These are phyloP conservation scores for Hemicordylus capensis DNA, from an alignment of 2,113 vertebrate species.

Conservation along the genomic window DNA sequence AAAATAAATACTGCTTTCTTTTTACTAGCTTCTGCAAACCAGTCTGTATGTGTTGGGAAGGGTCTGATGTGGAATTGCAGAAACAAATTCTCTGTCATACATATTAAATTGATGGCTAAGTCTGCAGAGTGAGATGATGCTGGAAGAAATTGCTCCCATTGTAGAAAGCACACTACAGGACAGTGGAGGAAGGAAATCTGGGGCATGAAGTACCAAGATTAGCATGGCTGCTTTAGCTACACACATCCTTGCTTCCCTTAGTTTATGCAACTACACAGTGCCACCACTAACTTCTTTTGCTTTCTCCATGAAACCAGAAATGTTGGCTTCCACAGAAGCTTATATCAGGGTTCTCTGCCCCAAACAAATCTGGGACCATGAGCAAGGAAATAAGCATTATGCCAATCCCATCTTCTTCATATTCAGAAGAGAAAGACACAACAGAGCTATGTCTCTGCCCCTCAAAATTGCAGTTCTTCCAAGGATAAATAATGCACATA, in stretches of 20 bases:
- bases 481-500: neutral
- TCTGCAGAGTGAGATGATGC: neutral
- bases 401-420: neutral
- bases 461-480: neutral
- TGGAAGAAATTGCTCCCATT: neutral
- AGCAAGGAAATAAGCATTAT: neutral
- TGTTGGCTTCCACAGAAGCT: neutral
- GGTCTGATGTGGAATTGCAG: too few species aligned
- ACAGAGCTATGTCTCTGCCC: neutral
- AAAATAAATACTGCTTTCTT: neutral
- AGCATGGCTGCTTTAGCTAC: neutral
- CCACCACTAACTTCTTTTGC: neutral
- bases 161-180: neutral
- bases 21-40: too few species aligned
- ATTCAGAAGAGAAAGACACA: neutral
- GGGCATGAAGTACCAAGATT: neutral
- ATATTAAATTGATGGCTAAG: neutral
- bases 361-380: neutral
- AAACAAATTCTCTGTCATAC: neutral
- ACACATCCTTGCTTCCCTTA: neutral
- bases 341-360: neutral
- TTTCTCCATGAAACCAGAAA: neutral
- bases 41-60: too few species aligned
- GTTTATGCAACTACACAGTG: neutral
- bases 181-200: neutral